Conservation (phyloP, 2,797 vertebrate genomes). For the Falco rusticolus region DNA sequence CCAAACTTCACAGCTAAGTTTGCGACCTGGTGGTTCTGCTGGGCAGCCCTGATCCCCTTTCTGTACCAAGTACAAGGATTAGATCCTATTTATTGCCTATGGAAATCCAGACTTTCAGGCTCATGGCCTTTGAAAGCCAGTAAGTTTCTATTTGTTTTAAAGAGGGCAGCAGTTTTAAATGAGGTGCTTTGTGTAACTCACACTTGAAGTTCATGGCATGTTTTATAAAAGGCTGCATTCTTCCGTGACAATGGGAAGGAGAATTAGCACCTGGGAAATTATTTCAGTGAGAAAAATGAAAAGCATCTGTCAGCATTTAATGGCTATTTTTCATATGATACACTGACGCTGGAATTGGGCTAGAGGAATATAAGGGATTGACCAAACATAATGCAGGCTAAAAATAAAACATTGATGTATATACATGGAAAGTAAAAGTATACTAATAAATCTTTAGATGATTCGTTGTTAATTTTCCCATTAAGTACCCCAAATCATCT, state of each 20-base stretch:
- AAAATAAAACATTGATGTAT: neutral
- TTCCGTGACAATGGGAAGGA: neutral
- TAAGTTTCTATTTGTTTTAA: neutral
- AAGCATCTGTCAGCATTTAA: neutral
- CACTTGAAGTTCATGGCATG: neutral
- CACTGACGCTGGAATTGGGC: neutral
- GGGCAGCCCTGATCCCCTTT: neutral
- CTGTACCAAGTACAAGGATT: neutral
- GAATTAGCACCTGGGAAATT: neutral
- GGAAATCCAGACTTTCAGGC: neutral
- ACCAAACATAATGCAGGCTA: neutral
- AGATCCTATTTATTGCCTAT: neutral
- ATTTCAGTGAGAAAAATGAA: neutral
- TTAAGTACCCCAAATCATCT: neutral
- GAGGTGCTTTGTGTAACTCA: neutral
- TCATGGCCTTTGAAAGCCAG: neutral
- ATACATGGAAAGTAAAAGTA: neutral
- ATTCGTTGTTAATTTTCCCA: neutral
- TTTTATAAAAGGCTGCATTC: neutral
- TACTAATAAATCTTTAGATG: neutral
- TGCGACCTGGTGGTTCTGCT: neutral
- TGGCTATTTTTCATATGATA: neutral
- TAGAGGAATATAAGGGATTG: neutral
- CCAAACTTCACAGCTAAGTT: neutral
- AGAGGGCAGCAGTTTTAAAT: neutral